Conservation (phyloP, 1,140 invertebrate species). For the Homalodisca vitripennis region DNA sequence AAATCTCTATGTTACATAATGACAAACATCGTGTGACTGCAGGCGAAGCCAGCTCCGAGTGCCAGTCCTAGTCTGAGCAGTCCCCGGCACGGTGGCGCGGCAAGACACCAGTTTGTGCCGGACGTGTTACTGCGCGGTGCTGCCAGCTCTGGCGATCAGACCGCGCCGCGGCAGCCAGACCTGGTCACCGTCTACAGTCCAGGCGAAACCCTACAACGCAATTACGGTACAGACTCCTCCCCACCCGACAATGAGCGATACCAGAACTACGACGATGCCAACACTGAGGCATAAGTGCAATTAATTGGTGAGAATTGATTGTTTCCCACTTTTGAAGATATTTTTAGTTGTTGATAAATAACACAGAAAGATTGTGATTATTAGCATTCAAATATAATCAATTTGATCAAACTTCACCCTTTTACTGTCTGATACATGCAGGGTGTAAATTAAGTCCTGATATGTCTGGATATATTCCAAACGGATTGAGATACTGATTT, state of each 20-base stretch:
- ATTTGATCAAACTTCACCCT: neutral
- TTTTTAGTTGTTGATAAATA: neutral
- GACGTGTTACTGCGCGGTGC: slow-evolving; percentile 28
- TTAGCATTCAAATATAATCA: neutral
- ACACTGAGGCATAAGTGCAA: neutral
- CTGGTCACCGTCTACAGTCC: slow-evolving; percentile 31
- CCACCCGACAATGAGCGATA: neutral
- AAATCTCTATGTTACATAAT: too few species aligned
- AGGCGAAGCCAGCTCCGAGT: slow-evolving; percentile 1
- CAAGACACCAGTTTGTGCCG: slow-evolving; percentile 31
- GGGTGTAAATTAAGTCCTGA: too few species aligned
- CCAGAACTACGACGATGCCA: neutral
- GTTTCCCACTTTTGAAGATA: neutral
- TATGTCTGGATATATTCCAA: too few species aligned
- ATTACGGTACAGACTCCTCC: neutral
- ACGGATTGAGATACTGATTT: too few species aligned
- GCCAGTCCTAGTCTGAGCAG: slow-evolving; percentile 22
- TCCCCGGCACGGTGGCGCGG: slow-evolving; percentile 18
- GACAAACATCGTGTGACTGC: neutral
- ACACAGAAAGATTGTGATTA: neutral
- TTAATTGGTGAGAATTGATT: neutral
- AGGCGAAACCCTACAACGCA: neutral
- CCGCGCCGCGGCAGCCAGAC: slow-evolving; percentile 29
- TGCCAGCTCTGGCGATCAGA: neutral
- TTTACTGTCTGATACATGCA: too few species aligned